Evolutionary conservation across 1,140 invertebrate species (phyloP).

Genomic region (Macrobrachium rosenbergii): DNA sequence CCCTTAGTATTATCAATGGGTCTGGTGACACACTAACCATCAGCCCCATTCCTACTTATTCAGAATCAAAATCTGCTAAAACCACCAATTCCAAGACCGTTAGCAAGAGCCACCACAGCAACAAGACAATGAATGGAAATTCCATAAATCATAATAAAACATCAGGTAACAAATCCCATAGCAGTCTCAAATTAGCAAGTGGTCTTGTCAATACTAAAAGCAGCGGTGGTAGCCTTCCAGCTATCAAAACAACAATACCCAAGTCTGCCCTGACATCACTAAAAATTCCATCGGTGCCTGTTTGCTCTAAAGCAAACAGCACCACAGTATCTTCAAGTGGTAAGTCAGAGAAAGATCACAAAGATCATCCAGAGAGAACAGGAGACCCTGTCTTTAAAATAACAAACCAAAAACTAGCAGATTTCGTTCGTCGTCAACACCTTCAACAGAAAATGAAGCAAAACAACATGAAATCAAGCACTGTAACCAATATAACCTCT

Average conservation of each 20-base stretch:
- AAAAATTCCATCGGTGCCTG: constrained; percentile 51
- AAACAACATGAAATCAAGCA: constrained; percentile 42
- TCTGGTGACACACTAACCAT: constrained; percentile 66
- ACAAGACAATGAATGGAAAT: constrained; percentile 49
- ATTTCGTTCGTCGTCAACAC: constrained; percentile 60
- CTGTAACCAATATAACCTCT: constrained; percentile 30
- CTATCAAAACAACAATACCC: constrained; percentile 37
- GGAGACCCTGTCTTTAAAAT: constrained; percentile 65
- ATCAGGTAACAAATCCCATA: constrained; percentile 32
- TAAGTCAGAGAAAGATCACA: constrained; percentile 40
- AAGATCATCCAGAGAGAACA: constrained; percentile 49
- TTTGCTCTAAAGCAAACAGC: constrained; percentile 48
- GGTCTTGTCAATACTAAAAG: constrained; percentile 39
- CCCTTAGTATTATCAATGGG: constrained; percentile 62
- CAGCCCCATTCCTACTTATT: constrained; percentile 51
- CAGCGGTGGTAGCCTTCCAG: too few relatives aligned
- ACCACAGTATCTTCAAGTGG: constrained; percentile 21
- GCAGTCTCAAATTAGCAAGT: constrained; percentile 34
- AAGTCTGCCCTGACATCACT: constrained; percentile 49
- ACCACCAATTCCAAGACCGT: constrained; percentile 29
- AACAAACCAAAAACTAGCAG: constrained; percentile 65
- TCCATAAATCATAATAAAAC: constrained; percentile 42
- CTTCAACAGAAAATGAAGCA: constrained; percentile 62
- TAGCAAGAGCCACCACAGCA: constrained; percentile 35
- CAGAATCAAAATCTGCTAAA: constrained; percentile 16